phyloP scores from a whole-genome alignment of 2,888 invertebrate species.

The Alentia gelatinosa region DNA sequence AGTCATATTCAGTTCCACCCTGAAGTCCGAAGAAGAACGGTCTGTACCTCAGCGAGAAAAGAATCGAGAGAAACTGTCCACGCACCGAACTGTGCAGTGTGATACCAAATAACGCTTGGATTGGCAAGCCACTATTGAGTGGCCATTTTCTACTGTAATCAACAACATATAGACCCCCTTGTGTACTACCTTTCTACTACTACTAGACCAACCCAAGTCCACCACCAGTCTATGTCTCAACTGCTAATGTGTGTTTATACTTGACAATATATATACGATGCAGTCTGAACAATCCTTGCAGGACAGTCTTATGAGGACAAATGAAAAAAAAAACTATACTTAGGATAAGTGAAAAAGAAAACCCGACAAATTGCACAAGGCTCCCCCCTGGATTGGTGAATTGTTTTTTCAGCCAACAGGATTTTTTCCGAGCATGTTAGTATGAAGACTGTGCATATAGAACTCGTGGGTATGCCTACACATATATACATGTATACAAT shows the following conservation, averaged over 20 bases:
- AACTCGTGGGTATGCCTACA: slow-evolving; percentile 23
- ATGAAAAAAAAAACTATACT: not conserved
- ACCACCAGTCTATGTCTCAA: slow-evolving; percentile 2
- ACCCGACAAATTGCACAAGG: not conserved
- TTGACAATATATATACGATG: not conserved
- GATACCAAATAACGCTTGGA: not conserved
- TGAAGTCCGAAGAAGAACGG: not conserved
- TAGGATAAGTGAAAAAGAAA: not conserved
- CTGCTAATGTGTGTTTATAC: slow-evolving; percentile 1
- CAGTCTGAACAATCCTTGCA: not conserved
- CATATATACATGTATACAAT: not conserved
- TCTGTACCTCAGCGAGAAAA: not conserved
- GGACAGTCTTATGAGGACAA: not conserved
- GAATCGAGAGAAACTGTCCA: not conserved
- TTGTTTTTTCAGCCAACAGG: not conserved
- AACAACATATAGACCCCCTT: not conserved
- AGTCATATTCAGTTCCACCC: not conserved
- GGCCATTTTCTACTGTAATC: slow-evolving; percentile 1
- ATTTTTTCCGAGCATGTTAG: not conserved
- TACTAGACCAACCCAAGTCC: slow-evolving; percentile 4
- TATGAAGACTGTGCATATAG: not conserved
- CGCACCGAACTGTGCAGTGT: not conserved
- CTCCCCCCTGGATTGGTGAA: not conserved
- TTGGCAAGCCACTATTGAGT: not conserved
- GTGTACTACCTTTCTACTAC: slow-evolving; percentile 21